Evolutionary conservation across 2,888 invertebrate genomes (phyloP).

Genomic region (Maniola hyperantus): DNA sequence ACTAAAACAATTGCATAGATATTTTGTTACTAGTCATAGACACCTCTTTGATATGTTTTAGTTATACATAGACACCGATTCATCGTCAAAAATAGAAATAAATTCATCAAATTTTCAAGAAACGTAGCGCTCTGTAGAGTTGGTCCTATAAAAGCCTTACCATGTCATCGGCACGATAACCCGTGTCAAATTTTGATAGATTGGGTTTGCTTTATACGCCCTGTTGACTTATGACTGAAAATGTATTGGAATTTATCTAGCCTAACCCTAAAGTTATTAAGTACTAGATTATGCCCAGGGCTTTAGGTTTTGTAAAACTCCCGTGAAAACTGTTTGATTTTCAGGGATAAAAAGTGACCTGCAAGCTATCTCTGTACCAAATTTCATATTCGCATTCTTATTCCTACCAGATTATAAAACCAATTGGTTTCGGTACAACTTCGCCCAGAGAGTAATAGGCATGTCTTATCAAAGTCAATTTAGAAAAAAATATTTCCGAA

Average conservation of each 20-base stretch:
- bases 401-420: too few relatives aligned
- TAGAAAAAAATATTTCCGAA: neutral
- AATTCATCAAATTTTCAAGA: slow-evolving; percentile 22
- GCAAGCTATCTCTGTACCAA: too few relatives aligned
- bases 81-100: neutral
- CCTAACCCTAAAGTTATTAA: neutral
- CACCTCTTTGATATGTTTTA: too few relatives aligned
- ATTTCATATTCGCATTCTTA: too few relatives aligned
- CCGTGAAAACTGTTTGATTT: too few relatives aligned
- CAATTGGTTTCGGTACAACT: too few relatives aligned
- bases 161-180: slow-evolving; percentile 67
- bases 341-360: too few relatives aligned
- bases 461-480: too few relatives aligned
- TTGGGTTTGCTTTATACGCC: slow-evolving; percentile 59
- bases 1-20: too few relatives aligned
- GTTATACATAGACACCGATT: neutral
- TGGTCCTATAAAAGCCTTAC: slow-evolving; percentile 65
- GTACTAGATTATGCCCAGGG: neutral
- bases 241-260: slow-evolving; percentile 40
- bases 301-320: too few relatives aligned
- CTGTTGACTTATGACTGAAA: slow-evolving; percentile 58
- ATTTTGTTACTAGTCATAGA: too few relatives aligned
- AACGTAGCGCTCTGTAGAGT: slow-evolving; percentile 16
- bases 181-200: slow-evolving; percentile 77
- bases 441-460: too few relatives aligned